Conservation (phyloP, 2,888 invertebrate genomes). For the Vandiemenella viatica region DNA sequence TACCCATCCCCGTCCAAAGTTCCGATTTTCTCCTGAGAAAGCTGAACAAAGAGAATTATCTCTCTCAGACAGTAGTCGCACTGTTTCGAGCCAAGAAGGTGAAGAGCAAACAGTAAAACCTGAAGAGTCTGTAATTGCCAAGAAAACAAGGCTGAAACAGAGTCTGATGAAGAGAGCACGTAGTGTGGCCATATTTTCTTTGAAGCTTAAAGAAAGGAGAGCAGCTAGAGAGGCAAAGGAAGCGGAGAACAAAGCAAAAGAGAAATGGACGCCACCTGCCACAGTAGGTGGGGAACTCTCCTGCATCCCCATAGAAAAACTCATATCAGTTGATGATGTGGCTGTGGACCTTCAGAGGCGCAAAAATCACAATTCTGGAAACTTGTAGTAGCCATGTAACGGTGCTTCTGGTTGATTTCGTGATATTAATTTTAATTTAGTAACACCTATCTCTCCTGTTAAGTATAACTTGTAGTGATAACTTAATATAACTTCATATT, state of each 20-base stretch:
- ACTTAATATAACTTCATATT: too few species aligned
- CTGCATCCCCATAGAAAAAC: constrained; percentile 69
- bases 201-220: constrained; percentile 61
- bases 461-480: too few species aligned
- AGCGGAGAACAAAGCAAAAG: constrained; percentile 39
- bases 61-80: constrained; percentile 36
- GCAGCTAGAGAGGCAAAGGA: constrained; percentile 61
- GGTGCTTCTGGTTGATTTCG: background rate
- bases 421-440: background rate
- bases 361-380: constrained; percentile 12
- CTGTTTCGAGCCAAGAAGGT: constrained; percentile 37
- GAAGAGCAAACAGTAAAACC: constrained; percentile 24
- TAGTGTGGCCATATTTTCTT: constrained; percentile 71
- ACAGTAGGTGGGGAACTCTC: constrained; percentile 70
- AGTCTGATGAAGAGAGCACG: constrained; percentile 68
- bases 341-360: constrained; percentile 21
- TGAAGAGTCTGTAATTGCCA: constrained; percentile 35
- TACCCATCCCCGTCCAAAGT: constrained; percentile 24
- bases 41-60: constrained; percentile 23
- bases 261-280: constrained; percentile 25
- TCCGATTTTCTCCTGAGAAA: constrained; percentile 29
- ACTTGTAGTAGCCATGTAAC: constrained; percentile 1
- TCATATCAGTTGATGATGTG: constrained; percentile 36
- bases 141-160: constrained; percentile 51
- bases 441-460: background rate